Evolutionary conservation across 2,797 vertebrate species (phyloP).

Genomic region (Platyrinchus mystaceus): DNA sequence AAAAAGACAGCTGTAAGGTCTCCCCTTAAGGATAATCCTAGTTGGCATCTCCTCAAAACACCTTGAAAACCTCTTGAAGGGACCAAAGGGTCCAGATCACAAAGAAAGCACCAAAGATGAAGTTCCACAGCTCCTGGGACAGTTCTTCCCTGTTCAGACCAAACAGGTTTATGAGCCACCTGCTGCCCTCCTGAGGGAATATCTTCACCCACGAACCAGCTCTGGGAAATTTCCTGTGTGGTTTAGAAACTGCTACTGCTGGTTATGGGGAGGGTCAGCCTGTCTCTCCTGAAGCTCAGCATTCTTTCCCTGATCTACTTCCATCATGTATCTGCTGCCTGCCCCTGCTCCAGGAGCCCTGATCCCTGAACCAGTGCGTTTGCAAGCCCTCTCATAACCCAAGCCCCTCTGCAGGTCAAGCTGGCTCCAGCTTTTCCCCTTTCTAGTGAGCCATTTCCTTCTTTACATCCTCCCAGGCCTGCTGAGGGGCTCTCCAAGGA

Average conservation of each 20-base stretch:
- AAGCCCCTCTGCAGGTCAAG: neutral
- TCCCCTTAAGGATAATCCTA: neutral
- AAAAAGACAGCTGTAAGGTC: neutral
- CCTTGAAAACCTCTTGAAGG: neutral
- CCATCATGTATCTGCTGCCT: neutral
- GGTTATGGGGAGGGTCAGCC: neutral
- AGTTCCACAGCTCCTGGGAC: neutral
- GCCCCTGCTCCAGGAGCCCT: neutral
- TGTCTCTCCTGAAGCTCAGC: rapidly evolving
- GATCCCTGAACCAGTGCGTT: neutral
- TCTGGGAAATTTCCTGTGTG: neutral
- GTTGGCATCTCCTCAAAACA: neutral
- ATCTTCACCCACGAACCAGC: rapidly evolving
- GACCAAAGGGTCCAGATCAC: neutral
- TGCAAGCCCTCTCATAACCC: neutral
- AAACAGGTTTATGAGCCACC: neutral
- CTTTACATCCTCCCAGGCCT: neutral
- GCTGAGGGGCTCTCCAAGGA: conserved; percentile 41
- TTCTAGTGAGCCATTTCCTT: neutral
- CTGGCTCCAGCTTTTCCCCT: conserved; percentile 11
- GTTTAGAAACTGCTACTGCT: neutral
- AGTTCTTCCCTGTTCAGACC: neutral
- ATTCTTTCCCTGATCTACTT: neutral
- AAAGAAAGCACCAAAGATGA: neutral
- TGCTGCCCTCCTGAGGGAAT: neutral